A percentile compares a stretch with the other conserved stretches of the same genome.
These are phyloP conservation scores for Ginglymostoma cirratum DNA, from an alignment of 2,113 vertebrate species.

Conservation along the genomic window DNA sequence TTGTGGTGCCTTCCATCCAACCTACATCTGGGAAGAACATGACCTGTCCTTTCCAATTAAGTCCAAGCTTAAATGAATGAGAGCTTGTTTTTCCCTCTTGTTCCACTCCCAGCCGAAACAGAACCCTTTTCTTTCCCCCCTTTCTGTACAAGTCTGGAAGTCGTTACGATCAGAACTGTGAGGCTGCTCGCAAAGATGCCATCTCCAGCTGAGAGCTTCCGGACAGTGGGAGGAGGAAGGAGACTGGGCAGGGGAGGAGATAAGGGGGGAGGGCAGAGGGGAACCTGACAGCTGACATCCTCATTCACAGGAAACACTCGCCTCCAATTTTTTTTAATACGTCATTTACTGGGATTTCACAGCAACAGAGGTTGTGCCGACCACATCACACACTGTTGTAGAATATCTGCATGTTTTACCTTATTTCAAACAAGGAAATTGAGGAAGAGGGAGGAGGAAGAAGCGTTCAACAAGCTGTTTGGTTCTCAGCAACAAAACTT, in stretches of 20 bases:
- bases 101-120: slow-evolving; percentile 1
- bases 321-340: not conserved
- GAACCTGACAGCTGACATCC: slow-evolving; percentile 5
- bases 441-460: not conserved
- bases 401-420: not conserved
- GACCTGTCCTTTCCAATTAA: slow-evolving; percentile 25
- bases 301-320: slow-evolving; percentile 30
- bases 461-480: slow-evolving; percentile 10
- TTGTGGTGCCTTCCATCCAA: not conserved
- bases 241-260: not conserved
- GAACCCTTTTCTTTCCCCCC: not conserved
- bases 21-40: slow-evolving; percentile 16
- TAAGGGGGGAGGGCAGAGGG: not conserved
- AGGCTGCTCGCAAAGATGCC: slow-evolving; percentile 28
- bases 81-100: not conserved
- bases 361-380: not conserved
- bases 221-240: slow-evolving; percentile 27
- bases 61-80: slow-evolving; percentile 6
- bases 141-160: slow-evolving; percentile 27
- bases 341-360: not conserved
- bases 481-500: not conserved
- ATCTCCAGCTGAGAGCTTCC: slow-evolving; percentile 33
- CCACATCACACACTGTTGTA: not conserved
- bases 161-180: slow-evolving; percentile 21
- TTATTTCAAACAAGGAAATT: slow-evolving; percentile 6